Conservation (phyloP, 2,113 vertebrate genomes). For the Alethe diademata region DNA sequence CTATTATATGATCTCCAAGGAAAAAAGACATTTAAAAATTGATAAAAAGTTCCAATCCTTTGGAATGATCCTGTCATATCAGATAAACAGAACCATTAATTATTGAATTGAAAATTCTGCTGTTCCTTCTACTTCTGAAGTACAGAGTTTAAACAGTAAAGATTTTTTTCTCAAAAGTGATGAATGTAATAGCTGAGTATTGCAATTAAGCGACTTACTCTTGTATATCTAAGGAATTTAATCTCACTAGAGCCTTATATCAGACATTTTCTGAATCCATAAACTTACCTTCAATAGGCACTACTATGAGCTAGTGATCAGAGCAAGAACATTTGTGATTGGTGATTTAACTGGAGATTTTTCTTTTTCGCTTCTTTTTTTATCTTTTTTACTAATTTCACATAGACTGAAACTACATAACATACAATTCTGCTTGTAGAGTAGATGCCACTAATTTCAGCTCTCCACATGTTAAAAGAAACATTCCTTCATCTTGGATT, state of each 20-base stretch:
- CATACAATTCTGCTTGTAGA: background rate
- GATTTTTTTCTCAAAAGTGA: fast-evolving
- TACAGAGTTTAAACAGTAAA: background rate
- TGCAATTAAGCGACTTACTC: background rate
- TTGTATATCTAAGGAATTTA: background rate
- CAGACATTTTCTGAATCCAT: background rate
- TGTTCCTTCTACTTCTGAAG: background rate
- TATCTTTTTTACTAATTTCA: background rate
- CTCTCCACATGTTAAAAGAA: background rate
- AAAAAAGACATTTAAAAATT: background rate
- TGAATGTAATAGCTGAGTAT: background rate
- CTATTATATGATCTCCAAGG: background rate
- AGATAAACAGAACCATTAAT: background rate
- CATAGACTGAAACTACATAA: background rate
- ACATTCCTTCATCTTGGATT: background rate
- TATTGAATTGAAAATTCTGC: background rate
- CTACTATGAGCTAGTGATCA: background rate
- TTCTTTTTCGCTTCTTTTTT: fast-evolving
- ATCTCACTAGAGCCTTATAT: background rate
- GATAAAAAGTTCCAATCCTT: background rate
- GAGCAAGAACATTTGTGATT: background rate
- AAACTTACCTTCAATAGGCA: background rate
- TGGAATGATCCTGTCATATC: background rate
- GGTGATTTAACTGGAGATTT: background rate
- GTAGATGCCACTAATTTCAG: background rate